These are phyloP conservation scores for Isurus oxyrinchus DNA, from an alignment of 2,113 vertebrate species.

Conservation along the genomic window DNA sequence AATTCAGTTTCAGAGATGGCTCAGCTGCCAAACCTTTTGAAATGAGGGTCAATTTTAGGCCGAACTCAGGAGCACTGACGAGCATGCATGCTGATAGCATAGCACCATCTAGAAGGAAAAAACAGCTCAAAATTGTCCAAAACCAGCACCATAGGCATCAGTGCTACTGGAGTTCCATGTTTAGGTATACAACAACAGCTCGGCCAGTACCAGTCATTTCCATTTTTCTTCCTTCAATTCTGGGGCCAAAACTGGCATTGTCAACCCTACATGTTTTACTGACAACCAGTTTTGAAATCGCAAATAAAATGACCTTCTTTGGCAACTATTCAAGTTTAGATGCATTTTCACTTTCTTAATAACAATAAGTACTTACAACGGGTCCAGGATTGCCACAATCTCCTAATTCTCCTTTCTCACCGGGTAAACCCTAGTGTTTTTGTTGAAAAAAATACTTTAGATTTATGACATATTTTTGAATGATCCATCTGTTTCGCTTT, in stretches of 20 bases:
- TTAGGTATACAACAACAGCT: no score
- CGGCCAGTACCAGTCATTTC: no score
- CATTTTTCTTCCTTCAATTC: background rate
- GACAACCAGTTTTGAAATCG: background rate
- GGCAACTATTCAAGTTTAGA: background rate
- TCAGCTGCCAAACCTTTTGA: no score
- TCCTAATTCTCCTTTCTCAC: constrained; percentile 61
- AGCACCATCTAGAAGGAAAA: background rate
- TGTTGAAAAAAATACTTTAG: background rate
- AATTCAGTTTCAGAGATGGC: no score
- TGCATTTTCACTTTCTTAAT: background rate
- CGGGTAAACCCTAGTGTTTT: constrained; percentile 56
- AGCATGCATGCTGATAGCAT: background rate
- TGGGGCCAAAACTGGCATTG: background rate
- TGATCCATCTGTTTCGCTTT: background rate
- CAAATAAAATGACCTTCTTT: background rate
- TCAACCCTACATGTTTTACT: background rate
- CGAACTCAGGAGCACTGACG: background rate
- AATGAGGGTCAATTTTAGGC: no score
- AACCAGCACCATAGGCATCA: no score
- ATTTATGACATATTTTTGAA: background rate
- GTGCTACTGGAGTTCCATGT: no score
- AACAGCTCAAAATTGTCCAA: no score
- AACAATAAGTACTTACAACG: constrained; percentile 53
- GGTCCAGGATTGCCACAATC: constrained; percentile 58